Evolutionary conservation across 2,113 vertebrate species (phyloP).

Genomic region (Dicrurus megarhynchus): DNA sequence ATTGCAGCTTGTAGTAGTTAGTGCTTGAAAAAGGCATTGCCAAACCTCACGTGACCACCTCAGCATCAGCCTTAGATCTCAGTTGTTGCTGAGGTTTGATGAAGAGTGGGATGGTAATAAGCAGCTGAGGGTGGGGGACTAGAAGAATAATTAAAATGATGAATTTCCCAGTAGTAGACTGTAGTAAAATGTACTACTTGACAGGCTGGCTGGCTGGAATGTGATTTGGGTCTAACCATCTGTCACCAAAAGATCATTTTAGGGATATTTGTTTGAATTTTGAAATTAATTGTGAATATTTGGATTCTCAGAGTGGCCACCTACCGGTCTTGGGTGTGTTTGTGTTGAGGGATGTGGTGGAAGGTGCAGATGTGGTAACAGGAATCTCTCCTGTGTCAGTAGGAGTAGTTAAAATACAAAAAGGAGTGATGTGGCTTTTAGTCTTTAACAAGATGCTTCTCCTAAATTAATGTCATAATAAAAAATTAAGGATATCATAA

Average conservation of each 20-base stretch:
- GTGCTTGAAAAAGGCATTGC: neutral
- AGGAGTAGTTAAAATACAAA: neutral
- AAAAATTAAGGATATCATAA: neutral
- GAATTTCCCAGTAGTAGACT: neutral
- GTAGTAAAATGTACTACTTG: neutral
- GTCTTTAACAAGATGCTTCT: neutral
- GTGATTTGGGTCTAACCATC: neutral
- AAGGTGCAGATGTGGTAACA: neutral
- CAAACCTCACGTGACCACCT: neutral
- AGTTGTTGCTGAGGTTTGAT: neutral
- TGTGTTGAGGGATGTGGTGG: neutral
- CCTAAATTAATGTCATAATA: neutral
- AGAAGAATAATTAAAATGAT: neutral
- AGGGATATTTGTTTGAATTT: neutral
- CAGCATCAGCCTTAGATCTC: neutral
- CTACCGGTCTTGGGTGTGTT: neutral
- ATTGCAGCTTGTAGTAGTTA: neutral
- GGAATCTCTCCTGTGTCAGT: rapidly evolving
- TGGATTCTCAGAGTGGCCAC: neutral
- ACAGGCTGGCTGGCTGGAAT: neutral
- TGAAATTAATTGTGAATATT: neutral
- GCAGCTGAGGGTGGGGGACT: neutral
- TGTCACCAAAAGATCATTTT: neutral
- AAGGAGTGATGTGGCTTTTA: neutral
- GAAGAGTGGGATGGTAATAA: neutral